phyloP scores from a whole-genome alignment of 2,888 invertebrate species.

The Chironomus tentans region DNA sequence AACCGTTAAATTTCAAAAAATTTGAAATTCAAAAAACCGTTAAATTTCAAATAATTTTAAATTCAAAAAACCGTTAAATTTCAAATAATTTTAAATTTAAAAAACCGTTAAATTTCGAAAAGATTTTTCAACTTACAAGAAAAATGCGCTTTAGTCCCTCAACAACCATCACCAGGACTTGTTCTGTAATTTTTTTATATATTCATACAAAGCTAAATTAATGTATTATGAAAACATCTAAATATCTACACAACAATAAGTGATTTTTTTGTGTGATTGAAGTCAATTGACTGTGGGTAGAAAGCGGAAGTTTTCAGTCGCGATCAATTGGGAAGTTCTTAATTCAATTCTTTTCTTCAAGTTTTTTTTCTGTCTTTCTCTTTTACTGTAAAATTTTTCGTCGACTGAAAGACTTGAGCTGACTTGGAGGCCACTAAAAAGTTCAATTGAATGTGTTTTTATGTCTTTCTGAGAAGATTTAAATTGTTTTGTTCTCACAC shows the following conservation, averaged over 20 bases:
- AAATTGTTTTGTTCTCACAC: conserved; percentile 4
- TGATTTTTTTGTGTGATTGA: neutral
- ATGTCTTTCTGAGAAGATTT: conserved; percentile 3
- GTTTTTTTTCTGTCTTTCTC: neutral
- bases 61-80: too few relatives aligned
- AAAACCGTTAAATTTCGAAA: too few relatives aligned
- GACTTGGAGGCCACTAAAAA: conserved; percentile 6
- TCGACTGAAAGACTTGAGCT: neutral
- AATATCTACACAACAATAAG: neutral
- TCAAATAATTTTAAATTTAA: too few relatives aligned
- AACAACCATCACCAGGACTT: too few relatives aligned
- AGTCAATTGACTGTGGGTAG: conserved; percentile 22
- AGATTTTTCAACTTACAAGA: too few relatives aligned
- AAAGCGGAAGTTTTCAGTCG: conserved; percentile 11
- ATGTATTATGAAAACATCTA: conserved; percentile 13
- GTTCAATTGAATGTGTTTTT: conserved; percentile 9
- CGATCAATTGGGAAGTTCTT: conserved; percentile 21
- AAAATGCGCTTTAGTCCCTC: too few relatives aligned
- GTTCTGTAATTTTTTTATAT: too few relatives aligned
- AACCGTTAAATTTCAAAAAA: too few relatives aligned
- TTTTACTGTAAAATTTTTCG: neutral
- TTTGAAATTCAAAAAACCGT: too few relatives aligned
- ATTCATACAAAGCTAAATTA: neutral
- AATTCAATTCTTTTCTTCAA: conserved; percentile 13
- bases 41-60: too few relatives aligned